Evolutionary conservation across 2,797 vertebrate species (phyloP).

Genomic region (Danio kyathit): DNA sequence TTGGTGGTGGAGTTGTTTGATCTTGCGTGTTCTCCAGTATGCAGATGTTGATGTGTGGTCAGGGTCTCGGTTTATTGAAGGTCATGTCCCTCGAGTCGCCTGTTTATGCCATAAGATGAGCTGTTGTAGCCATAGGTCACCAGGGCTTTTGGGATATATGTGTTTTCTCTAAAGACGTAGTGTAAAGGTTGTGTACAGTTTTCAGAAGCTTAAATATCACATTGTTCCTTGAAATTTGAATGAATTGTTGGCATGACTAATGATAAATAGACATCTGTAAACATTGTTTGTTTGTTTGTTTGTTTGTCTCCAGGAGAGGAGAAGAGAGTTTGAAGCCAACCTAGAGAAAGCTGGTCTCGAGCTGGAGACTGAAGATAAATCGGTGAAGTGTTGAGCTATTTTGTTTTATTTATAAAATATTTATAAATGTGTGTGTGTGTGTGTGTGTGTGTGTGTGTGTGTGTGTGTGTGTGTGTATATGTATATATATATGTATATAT

Average conservation of each 20-base stretch:
- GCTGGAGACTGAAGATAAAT: constrained; percentile 91
- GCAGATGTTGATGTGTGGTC: not conserved
- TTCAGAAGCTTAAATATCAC: not conserved
- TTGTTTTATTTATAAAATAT: not conserved
- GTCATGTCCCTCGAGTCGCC: constrained; percentile 29
- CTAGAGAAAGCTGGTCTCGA: constrained; percentile 88
- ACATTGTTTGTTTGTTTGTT: not conserved
- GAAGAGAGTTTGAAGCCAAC: constrained; percentile 91
- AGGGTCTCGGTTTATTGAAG: constrained; percentile 38
- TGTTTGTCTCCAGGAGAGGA: constrained; percentile 83
- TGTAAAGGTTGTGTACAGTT: constrained; percentile 24
- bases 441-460: too few species aligned
- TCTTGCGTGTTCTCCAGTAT: constrained; percentile 7
- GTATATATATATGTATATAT: too few species aligned
- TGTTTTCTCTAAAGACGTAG: constrained; percentile 21
- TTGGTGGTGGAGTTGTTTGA: not conserved
- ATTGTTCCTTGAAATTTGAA: not conserved
- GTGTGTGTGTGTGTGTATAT: too few species aligned
- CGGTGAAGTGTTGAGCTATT: constrained; percentile 75
- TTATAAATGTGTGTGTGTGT: too few species aligned
- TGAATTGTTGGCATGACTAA: not conserved
- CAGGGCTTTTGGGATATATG: constrained; percentile 22
- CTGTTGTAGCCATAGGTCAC: constrained; percentile 30
- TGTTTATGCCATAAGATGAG: not conserved
- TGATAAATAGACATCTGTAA: not conserved